These are phyloP conservation scores for Selene dorsalis DNA, from an alignment of 2,797 vertebrate species.

Conservation along the genomic window DNA sequence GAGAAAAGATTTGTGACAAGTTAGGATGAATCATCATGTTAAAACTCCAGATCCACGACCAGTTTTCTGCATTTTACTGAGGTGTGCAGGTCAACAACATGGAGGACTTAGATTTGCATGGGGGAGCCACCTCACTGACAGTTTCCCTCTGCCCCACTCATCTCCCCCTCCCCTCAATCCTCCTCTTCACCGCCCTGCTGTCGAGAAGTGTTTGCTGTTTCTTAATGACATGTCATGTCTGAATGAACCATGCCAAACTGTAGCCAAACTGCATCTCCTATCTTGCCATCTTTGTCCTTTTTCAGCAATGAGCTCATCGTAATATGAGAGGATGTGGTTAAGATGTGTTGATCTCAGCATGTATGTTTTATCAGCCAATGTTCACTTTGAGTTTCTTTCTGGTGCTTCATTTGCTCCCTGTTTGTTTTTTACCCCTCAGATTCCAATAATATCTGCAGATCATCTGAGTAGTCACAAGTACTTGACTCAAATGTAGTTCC, in stretches of 20 bases:
- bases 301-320: constrained; percentile 56
- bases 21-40: constrained; percentile 29
- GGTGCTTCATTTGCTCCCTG: constrained; percentile 57
- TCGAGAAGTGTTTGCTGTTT: constrained; percentile 46
- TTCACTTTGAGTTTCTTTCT: constrained; percentile 13
- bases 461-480: constrained; percentile 99
- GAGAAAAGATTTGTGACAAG: constrained; percentile 15
- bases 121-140: constrained; percentile 75
- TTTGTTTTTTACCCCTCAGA: constrained; percentile 84
- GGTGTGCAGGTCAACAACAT: constrained; percentile 83
- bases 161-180: constrained; percentile 44
- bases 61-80: constrained; percentile 57
- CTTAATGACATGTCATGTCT: constrained; percentile 36
- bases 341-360: constrained; percentile 46
- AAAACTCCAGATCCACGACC: constrained; percentile 28
- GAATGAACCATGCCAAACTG: constrained; percentile 48
- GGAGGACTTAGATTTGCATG: constrained; percentile 81
- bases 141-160: constrained; percentile 50
- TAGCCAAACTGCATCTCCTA: constrained; percentile 57
- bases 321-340: constrained; percentile 51
- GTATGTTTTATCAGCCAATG: constrained; percentile 32
- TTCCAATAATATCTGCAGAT: constrained; percentile 99
- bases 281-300: constrained; percentile 45
- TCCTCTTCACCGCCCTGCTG: constrained; percentile 46
- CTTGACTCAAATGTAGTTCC: constrained; percentile 99